Evolutionary conservation across 1,140 invertebrate genomes (phyloP), one percentile per base, ranked within the genome.

Genomic region (Scylla paramamosain): DNA sequence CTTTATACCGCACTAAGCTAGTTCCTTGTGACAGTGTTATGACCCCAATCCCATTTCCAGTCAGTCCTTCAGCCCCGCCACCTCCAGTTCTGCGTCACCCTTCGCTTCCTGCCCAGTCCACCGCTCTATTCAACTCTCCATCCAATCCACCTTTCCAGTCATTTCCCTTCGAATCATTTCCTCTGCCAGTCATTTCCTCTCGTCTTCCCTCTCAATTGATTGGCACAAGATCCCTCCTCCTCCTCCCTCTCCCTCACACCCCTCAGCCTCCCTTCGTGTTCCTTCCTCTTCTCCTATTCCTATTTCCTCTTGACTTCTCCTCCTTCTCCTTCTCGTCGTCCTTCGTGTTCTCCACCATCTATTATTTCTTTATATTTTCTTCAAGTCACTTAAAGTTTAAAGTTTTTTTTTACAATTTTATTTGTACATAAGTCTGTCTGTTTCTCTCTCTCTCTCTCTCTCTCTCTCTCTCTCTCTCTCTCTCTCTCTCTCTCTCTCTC

Each of bases 241-340:
- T 46, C 45, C 16, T 16, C 32, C 46, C 28, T 16, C 29, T 29
- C 16, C 32, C 84, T 67, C 67, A n/a, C n/a, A n/a, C 46, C 46
- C 46, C 46, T 7, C 46, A 14, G 46, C 59, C 20, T 16, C 20
- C 20, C 8, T 25, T 67, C 59, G 7, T 14, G 7, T 25, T 67
- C 59, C 59, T 67, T 25, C 20, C 20, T 25, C 59, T 67, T 16
- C 7, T 67, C 59, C 92, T 83, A 83, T 39, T 46, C 86, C 45
- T 87, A 52, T 87, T 87, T 45, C n/a, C 46, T 87, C 86, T 87
- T 87, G 45, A 31, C 45, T 45, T 87, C 39, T 87, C 28, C 12
- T 39, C 77, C 25, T 87, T 39, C 48, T 52, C 48, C 14, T 52
- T 14, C 14, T 52, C 48, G 48, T 52, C 14, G 6, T 52, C 48